Percentiles rank a stretch among this genome's conserved stretches.
phyloP scores from a whole-genome alignment of 2,113 vertebrate genomes.

The Ammodramus savannarum region DNA sequence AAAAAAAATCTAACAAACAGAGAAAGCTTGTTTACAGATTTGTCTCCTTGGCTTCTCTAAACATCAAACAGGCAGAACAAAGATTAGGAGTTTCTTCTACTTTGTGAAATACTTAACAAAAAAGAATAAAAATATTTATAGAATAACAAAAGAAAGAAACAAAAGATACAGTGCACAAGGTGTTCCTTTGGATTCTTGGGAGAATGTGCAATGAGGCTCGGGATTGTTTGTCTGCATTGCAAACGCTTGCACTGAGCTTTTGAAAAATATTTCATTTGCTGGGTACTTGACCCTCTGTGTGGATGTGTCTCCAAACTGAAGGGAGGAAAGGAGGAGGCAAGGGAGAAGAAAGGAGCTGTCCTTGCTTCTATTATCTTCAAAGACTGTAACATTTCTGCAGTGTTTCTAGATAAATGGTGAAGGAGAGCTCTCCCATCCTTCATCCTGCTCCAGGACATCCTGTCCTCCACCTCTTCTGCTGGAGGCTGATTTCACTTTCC shows the following conservation, averaged over 20 bases:
- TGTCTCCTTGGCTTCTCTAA: constrained; percentile 23
- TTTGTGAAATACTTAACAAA: not conserved
- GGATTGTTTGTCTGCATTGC: constrained; percentile 8
- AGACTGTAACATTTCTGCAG: not conserved
- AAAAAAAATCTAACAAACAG: not conserved
- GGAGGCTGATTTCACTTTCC: not conserved
- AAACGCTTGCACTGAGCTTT: not conserved
- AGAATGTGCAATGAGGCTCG: not conserved
- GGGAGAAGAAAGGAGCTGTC: not conserved
- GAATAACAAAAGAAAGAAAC: not conserved
- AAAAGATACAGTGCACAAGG: not conserved
- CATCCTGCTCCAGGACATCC: accelerated
- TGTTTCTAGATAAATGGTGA: not conserved
- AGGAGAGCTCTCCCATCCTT: not conserved
- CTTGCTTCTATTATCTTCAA: not conserved
- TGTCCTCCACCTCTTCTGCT: not conserved
- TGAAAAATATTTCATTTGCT: constrained; percentile 29
- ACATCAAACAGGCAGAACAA: not conserved
- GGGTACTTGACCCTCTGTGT: constrained; percentile 1
- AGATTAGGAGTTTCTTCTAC: constrained; percentile 1
- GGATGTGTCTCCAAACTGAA: constrained; percentile 2
- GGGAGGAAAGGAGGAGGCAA: constrained; percentile 4
- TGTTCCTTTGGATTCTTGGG: not conserved
- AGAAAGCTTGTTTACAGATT: not conserved
- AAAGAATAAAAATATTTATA: not conserved